These are phyloP conservation scores for Ageneiosus marmoratus DNA, from an alignment of 2,113 vertebrate genomes.

Conservation along the genomic window DNA sequence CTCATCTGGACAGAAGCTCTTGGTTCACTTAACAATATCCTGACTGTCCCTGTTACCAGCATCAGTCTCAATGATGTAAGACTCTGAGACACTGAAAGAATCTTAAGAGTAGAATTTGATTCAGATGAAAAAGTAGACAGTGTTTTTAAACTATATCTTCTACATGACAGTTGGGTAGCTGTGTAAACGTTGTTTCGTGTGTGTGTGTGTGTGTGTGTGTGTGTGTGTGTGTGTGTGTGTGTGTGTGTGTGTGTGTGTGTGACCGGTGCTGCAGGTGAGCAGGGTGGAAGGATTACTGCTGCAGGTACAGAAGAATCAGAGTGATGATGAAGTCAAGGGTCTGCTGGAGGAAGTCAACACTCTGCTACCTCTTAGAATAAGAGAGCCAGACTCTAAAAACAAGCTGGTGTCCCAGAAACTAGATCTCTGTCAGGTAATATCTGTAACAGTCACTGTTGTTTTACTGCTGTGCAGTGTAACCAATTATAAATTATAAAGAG, in stretches of 20 bases:
- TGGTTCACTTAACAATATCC: constrained; percentile 69
- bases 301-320: constrained; percentile 65
- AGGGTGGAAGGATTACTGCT: constrained; percentile 82
- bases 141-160: neutral
- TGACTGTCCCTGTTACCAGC: constrained; percentile 67
- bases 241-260: constrained; percentile 1
- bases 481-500: neutral
- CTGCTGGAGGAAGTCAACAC: constrained; percentile 72
- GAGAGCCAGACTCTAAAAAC: constrained; percentile 26
- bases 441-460: neutral
- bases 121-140: neutral
- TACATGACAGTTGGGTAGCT: neutral
- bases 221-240: constrained; percentile 29
- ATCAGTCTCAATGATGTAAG: constrained; percentile 83
- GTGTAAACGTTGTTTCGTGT: neutral
- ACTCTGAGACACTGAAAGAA: neutral
- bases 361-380: constrained; percentile 65
- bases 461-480: constrained; percentile 1
- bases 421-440: constrained; percentile 83
- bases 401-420: constrained; percentile 74
- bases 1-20: constrained; percentile 82
- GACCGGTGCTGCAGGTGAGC: constrained; percentile 76
- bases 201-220: constrained; percentile 28
- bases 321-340: constrained; percentile 39
- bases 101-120: neutral